A percentile compares a stretch with the other conserved stretches of the same genome.
Evolutionary conservation across 2,797 vertebrate species (phyloP).

Genomic region (Bradypodion pumilum): DNA sequence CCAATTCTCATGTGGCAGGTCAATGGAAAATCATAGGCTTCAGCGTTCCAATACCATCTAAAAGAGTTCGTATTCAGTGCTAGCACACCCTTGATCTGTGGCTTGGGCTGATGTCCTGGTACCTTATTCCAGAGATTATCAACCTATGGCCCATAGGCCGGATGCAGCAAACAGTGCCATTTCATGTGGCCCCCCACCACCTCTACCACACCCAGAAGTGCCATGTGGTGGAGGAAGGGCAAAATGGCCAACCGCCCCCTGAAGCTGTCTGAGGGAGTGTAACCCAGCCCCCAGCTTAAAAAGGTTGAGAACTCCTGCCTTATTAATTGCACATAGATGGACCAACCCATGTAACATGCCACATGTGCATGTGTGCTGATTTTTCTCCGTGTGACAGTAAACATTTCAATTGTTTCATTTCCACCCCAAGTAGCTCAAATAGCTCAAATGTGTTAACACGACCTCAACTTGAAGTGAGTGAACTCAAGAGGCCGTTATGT

Average conservation of each 20-base stretch:
- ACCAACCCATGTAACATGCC: not conserved
- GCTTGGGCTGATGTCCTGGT: not conserved
- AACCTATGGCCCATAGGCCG: too few relatives aligned
- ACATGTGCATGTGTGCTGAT: not conserved
- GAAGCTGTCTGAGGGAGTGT: too few relatives aligned
- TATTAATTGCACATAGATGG: not conserved
- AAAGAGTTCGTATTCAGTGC: not conserved
- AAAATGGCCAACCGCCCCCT: too few relatives aligned
- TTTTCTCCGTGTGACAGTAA: not conserved
- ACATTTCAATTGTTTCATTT: not conserved
- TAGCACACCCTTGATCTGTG: not conserved
- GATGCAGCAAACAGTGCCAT: too few relatives aligned
- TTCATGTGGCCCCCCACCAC: too few relatives aligned
- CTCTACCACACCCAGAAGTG: too few relatives aligned
- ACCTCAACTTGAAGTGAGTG: not conserved
- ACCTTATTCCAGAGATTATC: too few relatives aligned
- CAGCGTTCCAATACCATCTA: not conserved
- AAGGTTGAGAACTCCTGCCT: too few relatives aligned
- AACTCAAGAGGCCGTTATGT: not conserved
- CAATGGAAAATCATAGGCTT: not conserved
- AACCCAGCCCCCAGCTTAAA: too few relatives aligned
- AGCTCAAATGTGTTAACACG: not conserved
- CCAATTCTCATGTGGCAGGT: not conserved
- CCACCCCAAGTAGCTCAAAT: not conserved
- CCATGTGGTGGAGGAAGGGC: too few relatives aligned